Base-by-base conservation (phyloP, 2,797 vertebrate species). In the Enteromius argenteus region DNA sequence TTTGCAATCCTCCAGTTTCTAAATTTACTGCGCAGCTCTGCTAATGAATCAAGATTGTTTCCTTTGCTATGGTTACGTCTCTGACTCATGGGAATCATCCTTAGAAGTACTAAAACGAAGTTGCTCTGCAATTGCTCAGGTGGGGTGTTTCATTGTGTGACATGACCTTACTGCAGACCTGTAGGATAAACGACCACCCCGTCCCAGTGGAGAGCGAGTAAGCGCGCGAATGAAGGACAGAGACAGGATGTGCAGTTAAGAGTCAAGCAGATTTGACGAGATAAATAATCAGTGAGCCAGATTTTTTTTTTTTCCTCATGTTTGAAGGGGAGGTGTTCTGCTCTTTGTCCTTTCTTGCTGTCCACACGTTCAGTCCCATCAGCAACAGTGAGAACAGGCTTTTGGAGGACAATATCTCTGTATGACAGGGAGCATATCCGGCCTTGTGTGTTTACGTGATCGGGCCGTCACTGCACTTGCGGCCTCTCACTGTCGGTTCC, bases 251-350 rank as follows among this genome's bases (percentile, higher is more conserved):
- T 89, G 80, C 84, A 17, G 35, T 87, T 91, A 86, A 73, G 80
- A 89, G 37, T 89, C 71, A 21, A 78, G 81, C 81, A 80, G 78
- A 84, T 89, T 87, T 46, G 42, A 56, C 46, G 66, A 62, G 60
- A 89, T 88, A 86, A 90, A 88, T 90, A 85, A 86, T 88, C 89
- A 86, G 83, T 72, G 13, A 81, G 89, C 74, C 91, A 91, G 83
- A 85, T 90, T 56, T n/a, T 53, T 1, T 58, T 23, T 11, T 4
- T 4, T 53, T 4, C 1, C 75, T 60, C 75, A 64, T 86, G 87
- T 84, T 78, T 69, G 83, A 74, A 80, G 58, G 49, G 74, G 78
- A 73, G 67, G 76, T 86, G 73, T 76, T 88, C 89, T 93, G 89
- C 86, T 76, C 84, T 81, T 88, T 86, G 87, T 92, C 88, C 80